Evolutionary conservation across 2,888 invertebrate species (phyloP).

Genomic region (Hipparchia sbordonii): DNA sequence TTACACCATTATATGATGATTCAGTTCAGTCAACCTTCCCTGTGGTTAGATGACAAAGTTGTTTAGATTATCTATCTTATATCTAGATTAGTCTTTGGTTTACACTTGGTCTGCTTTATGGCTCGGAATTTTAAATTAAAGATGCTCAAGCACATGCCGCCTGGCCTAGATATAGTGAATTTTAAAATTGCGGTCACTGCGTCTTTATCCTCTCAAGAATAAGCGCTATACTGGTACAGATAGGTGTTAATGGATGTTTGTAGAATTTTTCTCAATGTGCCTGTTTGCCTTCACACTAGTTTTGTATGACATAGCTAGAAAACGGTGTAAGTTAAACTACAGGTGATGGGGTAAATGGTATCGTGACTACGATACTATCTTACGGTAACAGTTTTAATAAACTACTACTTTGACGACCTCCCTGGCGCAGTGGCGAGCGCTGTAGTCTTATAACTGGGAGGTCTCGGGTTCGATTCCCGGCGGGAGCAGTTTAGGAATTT

Average conservation of each 20-base stretch:
- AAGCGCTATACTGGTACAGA: slow-evolving; percentile 23
- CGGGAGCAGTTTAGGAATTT: too few species aligned
- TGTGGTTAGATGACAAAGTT: slow-evolving; percentile 24
- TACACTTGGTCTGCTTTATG: slow-evolving; percentile 14
- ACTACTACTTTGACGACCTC: too few species aligned
- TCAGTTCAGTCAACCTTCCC: slow-evolving; percentile 27
- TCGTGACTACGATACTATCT: neutral
- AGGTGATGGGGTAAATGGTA: slow-evolving; percentile 14
- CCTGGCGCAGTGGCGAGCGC: too few species aligned
- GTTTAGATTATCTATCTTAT: slow-evolving; percentile 26
- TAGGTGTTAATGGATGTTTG: slow-evolving; percentile 30
- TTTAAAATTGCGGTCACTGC: slow-evolving; percentile 28
- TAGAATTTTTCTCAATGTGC: slow-evolving; percentile 47
- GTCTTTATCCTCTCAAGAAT: slow-evolving; percentile 31
- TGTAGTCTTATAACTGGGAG: too few species aligned
- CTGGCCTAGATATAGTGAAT: slow-evolving; percentile 47
- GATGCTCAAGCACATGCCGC: slow-evolving; percentile 47
- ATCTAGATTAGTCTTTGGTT: slow-evolving; percentile 34
- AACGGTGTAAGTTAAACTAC: slow-evolving; percentile 39
- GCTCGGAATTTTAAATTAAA: slow-evolving; percentile 36
- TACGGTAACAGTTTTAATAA: too few species aligned
- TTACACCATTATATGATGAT: slow-evolving; percentile 36
- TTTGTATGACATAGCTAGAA: slow-evolving; percentile 34
- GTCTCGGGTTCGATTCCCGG: too few species aligned
- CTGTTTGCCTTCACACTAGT: slow-evolving; percentile 50